Conservation (phyloP, 2,888 invertebrate species). For the Dioctria rufipes region DNA sequence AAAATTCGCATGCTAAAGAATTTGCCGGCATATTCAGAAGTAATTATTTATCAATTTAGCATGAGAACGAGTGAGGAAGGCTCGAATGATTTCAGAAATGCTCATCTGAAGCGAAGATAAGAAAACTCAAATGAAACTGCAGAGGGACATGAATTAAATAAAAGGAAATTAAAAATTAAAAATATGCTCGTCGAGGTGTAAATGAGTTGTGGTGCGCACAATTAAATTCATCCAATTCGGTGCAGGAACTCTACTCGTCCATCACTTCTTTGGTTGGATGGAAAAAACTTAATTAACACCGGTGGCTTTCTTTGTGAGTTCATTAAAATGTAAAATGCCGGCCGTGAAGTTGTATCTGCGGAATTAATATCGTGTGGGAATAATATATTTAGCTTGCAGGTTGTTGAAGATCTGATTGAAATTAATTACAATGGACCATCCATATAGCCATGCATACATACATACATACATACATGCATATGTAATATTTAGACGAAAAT, state of each 20-base stretch:
- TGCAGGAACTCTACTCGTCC: conserved; percentile 42
- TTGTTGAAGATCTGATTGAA: conserved; percentile 31
- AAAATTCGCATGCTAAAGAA: conserved; percentile 46
- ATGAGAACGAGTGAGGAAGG: conserved; percentile 18
- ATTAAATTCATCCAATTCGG: conserved; percentile 45
- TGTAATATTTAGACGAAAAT: no score
- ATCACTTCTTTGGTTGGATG: conserved; percentile 18
- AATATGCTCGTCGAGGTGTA: conserved; percentile 46
- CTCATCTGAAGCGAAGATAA: conserved; percentile 16
- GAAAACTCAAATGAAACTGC: background rate
- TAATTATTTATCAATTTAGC: conserved; percentile 50
- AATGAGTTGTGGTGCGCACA: conserved; percentile 49
- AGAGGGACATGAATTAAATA: conserved; percentile 36
- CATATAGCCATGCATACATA: no score
- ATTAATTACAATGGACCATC: conserved; percentile 15
- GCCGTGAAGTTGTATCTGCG: conserved; percentile 38
- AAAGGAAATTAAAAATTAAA: conserved; percentile 49
- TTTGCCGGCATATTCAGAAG: conserved; percentile 33
- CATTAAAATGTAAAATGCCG: conserved; percentile 49
- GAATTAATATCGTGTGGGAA: conserved; percentile 46
- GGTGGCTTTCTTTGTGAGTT: conserved; percentile 46
- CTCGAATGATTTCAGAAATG: background rate
- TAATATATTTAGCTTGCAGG: background rate
- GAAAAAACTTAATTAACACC: conserved; percentile 45
- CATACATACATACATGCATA: no score